These are phyloP conservation scores for Chalcis sispes DNA, from an alignment of 2,888 invertebrate genomes.

Conservation along the genomic window DNA sequence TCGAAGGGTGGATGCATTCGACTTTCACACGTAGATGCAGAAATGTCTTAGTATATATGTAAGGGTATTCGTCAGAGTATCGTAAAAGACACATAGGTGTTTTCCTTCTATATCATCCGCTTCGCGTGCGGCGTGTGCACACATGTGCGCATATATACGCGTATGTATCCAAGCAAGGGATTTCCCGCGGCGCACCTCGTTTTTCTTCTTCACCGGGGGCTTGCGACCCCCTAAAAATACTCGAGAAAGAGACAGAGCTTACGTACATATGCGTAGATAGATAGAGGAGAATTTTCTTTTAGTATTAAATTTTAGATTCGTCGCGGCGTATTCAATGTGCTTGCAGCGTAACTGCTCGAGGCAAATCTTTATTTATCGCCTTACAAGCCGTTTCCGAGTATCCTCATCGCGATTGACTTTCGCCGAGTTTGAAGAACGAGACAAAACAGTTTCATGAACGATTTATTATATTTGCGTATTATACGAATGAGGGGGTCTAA, in stretches of 20 bases:
- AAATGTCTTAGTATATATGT: not conserved
- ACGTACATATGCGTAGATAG: not conserved
- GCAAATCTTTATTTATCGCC: conserved; percentile 47
- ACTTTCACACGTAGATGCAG: conserved; percentile 18
- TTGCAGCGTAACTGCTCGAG: conserved; percentile 35
- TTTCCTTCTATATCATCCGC: too few species aligned
- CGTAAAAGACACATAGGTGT: not conserved
- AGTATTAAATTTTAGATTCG: conserved; percentile 45
- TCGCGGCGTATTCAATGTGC: conserved; percentile 11
- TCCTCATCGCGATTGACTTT: conserved; percentile 22
- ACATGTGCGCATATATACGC: not conserved
- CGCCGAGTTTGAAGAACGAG: too few species aligned
- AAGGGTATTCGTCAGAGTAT: not conserved
- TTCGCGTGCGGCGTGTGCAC: too few species aligned
- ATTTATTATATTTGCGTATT: conserved; percentile 44
- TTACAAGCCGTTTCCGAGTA: not conserved
- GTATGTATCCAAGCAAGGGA: conserved; percentile 2
- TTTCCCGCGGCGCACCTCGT: conserved; percentile 37
- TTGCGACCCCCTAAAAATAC: conserved; percentile 20
- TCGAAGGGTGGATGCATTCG: conserved; percentile 19
- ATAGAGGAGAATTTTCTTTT: conserved; percentile 15
- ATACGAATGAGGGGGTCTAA: not conserved
- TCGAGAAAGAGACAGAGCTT: conserved; percentile 16
- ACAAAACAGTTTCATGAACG: conserved; percentile 15
- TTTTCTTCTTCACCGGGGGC: conserved; percentile 31